phyloP scores from a whole-genome alignment of 35 echinoderm and acorn worm genomes.

The Stichopus chloronotus region DNA sequence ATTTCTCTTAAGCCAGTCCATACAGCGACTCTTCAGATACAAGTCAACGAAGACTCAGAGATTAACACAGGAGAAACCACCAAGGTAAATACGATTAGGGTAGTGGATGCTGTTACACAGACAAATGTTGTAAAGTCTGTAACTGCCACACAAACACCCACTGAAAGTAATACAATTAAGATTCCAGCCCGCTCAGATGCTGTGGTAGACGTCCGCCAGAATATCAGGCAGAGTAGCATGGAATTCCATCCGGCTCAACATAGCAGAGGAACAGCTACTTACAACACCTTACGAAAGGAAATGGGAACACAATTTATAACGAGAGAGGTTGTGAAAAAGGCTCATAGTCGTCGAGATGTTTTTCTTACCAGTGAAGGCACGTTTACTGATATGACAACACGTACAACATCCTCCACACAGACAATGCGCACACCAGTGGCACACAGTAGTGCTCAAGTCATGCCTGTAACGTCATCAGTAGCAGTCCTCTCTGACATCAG shows the following conservation, averaged over 20 bases:
- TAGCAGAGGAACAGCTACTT: slow-evolving; percentile 29
- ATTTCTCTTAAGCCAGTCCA: slow-evolving; percentile 32
- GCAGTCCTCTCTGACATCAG: slow-evolving; percentile 14
- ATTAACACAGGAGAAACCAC: neutral
- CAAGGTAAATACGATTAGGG: neutral
- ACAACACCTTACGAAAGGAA: slow-evolving; percentile 13
- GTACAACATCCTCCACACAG: slow-evolving; percentile 12
- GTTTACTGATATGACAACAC: slow-evolving; percentile 8
- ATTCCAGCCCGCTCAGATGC: neutral
- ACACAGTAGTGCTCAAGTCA: slow-evolving; percentile 4
- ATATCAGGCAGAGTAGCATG: neutral
- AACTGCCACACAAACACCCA: slow-evolving; percentile 2
- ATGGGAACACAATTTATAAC: slow-evolving; percentile 49
- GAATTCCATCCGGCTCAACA: slow-evolving; percentile 4
- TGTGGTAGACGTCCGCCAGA: neutral
- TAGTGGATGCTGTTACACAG: slow-evolving; percentile 31
- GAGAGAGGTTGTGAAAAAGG: slow-evolving; percentile 24
- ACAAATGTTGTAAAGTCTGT: slow-evolving; percentile 4
- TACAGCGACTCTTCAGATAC: slow-evolving; percentile 33
- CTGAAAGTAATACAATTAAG: neutral
- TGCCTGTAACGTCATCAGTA: slow-evolving; percentile 26
- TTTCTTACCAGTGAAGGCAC: slow-evolving; percentile 16
- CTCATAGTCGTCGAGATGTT: slow-evolving; percentile 21
- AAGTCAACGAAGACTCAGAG: slow-evolving; percentile 6
- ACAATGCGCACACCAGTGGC: neutral